These are phyloP conservation scores for Laspeyria flexula DNA, from an alignment of 2,888 invertebrate genomes.

Conservation along the genomic window DNA sequence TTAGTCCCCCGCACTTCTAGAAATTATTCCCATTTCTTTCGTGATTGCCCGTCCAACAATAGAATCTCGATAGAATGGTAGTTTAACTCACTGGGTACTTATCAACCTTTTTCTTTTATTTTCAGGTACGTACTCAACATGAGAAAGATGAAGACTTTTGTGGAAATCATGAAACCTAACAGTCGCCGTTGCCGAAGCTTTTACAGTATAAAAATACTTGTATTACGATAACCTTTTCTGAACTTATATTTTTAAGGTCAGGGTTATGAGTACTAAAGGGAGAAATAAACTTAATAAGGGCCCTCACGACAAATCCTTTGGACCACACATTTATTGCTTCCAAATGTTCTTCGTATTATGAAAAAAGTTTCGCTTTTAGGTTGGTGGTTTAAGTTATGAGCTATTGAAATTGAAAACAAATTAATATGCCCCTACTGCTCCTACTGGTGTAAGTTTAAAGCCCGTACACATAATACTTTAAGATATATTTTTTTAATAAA, in stretches of 20 bases:
- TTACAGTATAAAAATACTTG: conserved; percentile 2
- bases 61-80: no score
- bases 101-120: no score
- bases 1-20: no score
- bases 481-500: no score
- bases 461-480: no score
- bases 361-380: conserved; percentile 48
- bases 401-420: neutral
- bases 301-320: conserved; percentile 22
- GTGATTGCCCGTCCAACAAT: no score
- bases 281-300: conserved; percentile 47
- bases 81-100: no score
- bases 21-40: no score
- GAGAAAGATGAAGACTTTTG: neutral
- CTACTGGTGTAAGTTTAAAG: no score
- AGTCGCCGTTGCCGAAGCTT: neutral
- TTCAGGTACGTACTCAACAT: conserved; percentile 1
- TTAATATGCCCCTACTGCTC: no score
- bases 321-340: conserved; percentile 53
- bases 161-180: neutral
- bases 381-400: conserved; percentile 16
- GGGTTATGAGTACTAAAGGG: conserved; percentile 11
- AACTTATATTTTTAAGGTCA: conserved; percentile 13
- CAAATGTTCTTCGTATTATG: conserved; percentile 52
- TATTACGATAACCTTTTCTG: conserved; percentile 10